Evolutionary conservation across 2,797 vertebrate species (phyloP), one percentile per base, ranked within the genome.

Genomic region (Falco concolor): DNA sequence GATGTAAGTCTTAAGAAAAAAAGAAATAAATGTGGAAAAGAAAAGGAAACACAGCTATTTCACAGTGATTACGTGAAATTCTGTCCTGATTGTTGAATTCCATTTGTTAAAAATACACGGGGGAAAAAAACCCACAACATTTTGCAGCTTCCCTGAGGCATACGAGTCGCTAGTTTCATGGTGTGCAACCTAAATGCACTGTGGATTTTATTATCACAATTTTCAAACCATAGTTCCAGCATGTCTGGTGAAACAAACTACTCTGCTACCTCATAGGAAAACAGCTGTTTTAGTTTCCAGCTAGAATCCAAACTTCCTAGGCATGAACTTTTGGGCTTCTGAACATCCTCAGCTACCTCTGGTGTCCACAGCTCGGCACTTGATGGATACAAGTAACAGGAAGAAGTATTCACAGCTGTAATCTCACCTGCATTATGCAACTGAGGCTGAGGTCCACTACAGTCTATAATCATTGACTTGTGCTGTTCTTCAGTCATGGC

Each of bases 381-480:
- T 59, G 42, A 52, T 8, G 59, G 47, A 86, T 15, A 28, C 40
- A 34, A 25, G 47, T 56, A 36, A 81, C 12, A 10, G 2, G 25
- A 78, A 74, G 23, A 47, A 65, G 47, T 20, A 12, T 19, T 52
- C 10, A 22, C 49, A 56, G 67, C 70, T 57, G 60, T 49, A 18
- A 34, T 63, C 97, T 97, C 92, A 99, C 99, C 98, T 83, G 98
- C 97, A 54, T 99, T 98, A 15, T 96, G 95, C 93, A 99, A 79
- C 18, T 98, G 97, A 69, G 98, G 98, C 22, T 98, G 98, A 70
- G 97, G 95, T 68, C 97, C 95, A 68, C 98, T 98, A 85, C 98
- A 99, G 95, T 99, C 98, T 24, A 99, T 96, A 57, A 98, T 68
- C 94, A 99, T 96, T 25, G 98, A 96, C 49, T 97, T 98, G 59